Percentiles rank a stretch among this genome's conserved stretches.
phyloP scores from a whole-genome alignment of 2,113 vertebrate genomes.

The Otocyon megalotis region DNA sequence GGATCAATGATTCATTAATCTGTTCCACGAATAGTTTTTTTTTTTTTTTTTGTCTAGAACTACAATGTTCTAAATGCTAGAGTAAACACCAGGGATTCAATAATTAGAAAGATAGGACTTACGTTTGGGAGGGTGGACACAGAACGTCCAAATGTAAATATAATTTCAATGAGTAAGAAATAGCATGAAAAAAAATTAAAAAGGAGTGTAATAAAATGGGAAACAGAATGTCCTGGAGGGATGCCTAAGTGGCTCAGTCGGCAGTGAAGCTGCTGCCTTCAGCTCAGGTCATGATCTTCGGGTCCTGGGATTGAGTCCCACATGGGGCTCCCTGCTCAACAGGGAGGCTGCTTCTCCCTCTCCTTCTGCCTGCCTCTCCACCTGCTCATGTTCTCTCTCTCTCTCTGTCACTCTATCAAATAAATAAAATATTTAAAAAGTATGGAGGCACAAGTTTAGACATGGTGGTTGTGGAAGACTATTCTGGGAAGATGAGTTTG shows the following conservation, averaged over 20 bases:
- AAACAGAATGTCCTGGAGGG: not conserved
- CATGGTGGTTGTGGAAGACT: not conserved
- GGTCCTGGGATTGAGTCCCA: no score
- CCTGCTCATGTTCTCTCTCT: no score
- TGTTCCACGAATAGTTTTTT: slow-evolving; percentile 20
- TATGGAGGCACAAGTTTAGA: not conserved
- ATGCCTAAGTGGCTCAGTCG: no score
- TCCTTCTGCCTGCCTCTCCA: no score
- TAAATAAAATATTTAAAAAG: no score
- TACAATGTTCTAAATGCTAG: not conserved
- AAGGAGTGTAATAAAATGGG: not conserved
- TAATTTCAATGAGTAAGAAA: slow-evolving; percentile 16
- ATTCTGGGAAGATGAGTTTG: not conserved
- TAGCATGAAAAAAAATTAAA: not conserved
- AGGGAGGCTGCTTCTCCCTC: no score
- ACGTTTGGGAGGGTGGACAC: not conserved
- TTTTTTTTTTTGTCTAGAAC: not conserved
- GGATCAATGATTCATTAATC: not conserved
- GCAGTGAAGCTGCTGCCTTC: no score
- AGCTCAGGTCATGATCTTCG: no score
- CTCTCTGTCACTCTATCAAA: no score
- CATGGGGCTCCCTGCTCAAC: no score
- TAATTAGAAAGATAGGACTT: slow-evolving; percentile 22
- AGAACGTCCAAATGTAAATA: not conserved
- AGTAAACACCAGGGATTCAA: not conserved